Percentiles rank a stretch among this genome's conserved stretches.
Conservation (phyloP, 2,888 invertebrate species). For the Drosophila setosimentum region DNA sequence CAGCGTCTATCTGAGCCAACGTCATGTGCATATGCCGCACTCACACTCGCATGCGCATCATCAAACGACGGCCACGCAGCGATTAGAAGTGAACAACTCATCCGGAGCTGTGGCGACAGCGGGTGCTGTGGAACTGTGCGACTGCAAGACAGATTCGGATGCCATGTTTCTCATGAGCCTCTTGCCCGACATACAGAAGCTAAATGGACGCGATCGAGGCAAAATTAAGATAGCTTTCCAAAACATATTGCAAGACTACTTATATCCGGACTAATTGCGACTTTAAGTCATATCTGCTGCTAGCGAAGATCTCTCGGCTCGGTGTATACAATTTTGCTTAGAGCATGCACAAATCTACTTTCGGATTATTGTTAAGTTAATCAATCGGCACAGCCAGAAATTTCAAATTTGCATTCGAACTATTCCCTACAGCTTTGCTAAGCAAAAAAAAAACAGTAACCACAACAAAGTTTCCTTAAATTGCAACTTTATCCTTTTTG, state of each 20-base stretch:
- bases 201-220: conserved; percentile 84
- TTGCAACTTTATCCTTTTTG: conserved; percentile 23
- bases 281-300: conserved; percentile 49
- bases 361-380: conserved; percentile 30
- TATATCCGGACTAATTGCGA: conserved; percentile 82
- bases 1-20: conserved; percentile 50
- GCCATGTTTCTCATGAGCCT: conserved; percentile 85
- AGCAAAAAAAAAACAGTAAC: conserved; percentile 50
- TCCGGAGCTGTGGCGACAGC: conserved; percentile 31
- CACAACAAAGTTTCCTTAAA: conserved; percentile 53
- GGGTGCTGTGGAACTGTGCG: conserved; percentile 75
- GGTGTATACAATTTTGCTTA: conserved; percentile 69
- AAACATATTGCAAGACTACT: conserved; percentile 83
- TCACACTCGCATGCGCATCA: conserved; percentile 54
- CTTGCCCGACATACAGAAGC: conserved; percentile 83
- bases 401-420: conserved; percentile 11
- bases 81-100: conserved; percentile 57
- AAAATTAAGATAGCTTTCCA: conserved; percentile 85
- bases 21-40: conserved; percentile 51
- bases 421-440: conserved; percentile 55
- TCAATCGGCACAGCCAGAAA: conserved; percentile 52
- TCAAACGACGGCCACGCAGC: conserved; percentile 40
- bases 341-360: conserved; percentile 35
- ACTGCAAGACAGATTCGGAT: conserved; percentile 85
- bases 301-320: conserved; percentile 61